Percentiles rank a stretch among this genome's conserved stretches.
phyloP scores from a whole-genome alignment of 1,140 invertebrate genomes.

The Panonychus citri region DNA sequence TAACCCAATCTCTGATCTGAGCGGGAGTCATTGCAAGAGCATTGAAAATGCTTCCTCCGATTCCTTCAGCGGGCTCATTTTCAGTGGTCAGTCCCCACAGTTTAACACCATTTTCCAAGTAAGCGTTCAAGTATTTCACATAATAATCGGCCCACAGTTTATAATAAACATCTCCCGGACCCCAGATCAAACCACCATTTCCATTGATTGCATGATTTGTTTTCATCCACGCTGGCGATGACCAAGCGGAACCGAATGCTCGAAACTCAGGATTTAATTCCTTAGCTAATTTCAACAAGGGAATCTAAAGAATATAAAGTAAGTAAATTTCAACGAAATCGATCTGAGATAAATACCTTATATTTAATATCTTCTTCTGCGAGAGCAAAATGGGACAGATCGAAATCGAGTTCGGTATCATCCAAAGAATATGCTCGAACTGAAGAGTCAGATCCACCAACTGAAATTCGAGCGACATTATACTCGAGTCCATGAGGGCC shows the following conservation, averaged over 20 bases:
- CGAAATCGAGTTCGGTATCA: conserved; percentile 34
- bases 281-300: conserved; percentile 32
- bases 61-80: conserved; percentile 28
- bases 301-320: conserved; percentile 29
- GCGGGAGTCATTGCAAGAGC: background rate
- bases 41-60: background rate
- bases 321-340: conserved; percentile 11
- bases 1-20: background rate
- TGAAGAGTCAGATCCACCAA: conserved; percentile 60
- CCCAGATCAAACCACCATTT: background rate
- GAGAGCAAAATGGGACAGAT: conserved; percentile 39
- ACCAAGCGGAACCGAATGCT: conserved; percentile 51
- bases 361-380: conserved; percentile 37
- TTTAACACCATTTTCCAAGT: conserved; percentile 27
- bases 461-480: conserved; percentile 33
- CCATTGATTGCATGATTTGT: conserved; percentile 41
- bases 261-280: conserved; percentile 24
- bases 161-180: background rate
- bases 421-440: conserved; percentile 39
- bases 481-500: conserved; percentile 19
- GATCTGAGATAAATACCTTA: conserved; percentile 26
- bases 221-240: conserved; percentile 58
- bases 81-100: conserved; percentile 37
- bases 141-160: conserved; percentile 52
- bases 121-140: conserved; percentile 25